Conservation (phyloP, 2,113 vertebrate species). For the Monopterus albus region DNA sequence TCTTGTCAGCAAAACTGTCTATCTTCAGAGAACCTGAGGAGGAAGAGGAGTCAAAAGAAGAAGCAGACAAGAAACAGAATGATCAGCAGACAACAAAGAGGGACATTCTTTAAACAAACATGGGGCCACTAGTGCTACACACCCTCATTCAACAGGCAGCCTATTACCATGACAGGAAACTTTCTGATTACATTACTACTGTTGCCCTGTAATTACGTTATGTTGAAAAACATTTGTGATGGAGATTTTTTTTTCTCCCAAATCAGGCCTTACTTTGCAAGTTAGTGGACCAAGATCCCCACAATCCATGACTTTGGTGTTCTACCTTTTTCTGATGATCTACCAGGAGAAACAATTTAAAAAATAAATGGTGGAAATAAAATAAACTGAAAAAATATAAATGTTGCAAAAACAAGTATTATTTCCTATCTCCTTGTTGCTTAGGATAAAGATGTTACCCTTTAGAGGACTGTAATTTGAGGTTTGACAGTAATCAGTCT, state of each 20-base stretch:
- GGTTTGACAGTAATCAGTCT: slow-evolving; percentile 76
- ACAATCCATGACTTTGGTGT: too few relatives aligned
- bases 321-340: too few relatives aligned
- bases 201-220: slow-evolving; percentile 77
- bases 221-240: slow-evolving; percentile 56
- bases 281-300: slow-evolving; percentile 31
- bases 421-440: too few relatives aligned
- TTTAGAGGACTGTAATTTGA: slow-evolving; percentile 79
- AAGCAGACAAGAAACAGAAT: slow-evolving; percentile 64
- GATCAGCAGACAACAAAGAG: slow-evolving; percentile 68
- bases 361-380: slow-evolving; percentile 51
- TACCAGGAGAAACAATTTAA: too few relatives aligned
- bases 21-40: slow-evolving; percentile 88
- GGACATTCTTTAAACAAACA: slow-evolving; percentile 68
- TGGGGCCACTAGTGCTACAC: slow-evolving; percentile 61
- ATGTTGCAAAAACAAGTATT: too few relatives aligned
- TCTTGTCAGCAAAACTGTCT: slow-evolving; percentile 93
- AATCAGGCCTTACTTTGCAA: slow-evolving; percentile 51
- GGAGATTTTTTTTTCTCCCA: background rate
- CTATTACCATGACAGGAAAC: slow-evolving; percentile 75
- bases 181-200: slow-evolving; percentile 80
- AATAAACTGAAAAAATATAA: too few relatives aligned
- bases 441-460: slow-evolving; percentile 75
- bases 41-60: slow-evolving; percentile 59
- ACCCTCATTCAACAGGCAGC: slow-evolving; percentile 59